These are phyloP conservation scores for Tragulus kanchil DNA, from an alignment of 2,113 vertebrate species.

Conservation along the genomic window DNA sequence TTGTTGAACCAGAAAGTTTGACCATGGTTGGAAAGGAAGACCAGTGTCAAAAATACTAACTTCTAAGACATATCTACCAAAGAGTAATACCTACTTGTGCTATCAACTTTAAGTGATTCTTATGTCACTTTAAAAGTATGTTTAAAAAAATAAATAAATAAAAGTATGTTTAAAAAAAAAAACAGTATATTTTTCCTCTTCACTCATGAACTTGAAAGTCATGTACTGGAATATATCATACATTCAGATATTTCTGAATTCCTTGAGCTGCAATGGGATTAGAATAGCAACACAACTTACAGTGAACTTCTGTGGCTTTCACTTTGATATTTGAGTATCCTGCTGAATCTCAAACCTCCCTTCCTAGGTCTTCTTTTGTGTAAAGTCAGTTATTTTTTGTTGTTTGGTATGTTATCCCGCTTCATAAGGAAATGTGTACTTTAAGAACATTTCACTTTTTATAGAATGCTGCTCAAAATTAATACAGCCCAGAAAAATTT, in stretches of 20 bases:
- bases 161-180: too few species aligned
- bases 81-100: not conserved
- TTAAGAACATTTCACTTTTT: conserved; percentile 12
- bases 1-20: conserved; percentile 42
- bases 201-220: conserved; percentile 44
- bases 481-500: conserved; percentile 52
- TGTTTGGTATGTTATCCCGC: not conserved
- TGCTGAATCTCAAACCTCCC: not conserved
- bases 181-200: not conserved
- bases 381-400: not conserved
- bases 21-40: not conserved
- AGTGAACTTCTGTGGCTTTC: not conserved
- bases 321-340: not conserved
- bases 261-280: not conserved
- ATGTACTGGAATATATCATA: not conserved
- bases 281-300: not conserved
- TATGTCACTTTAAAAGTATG: not conserved
- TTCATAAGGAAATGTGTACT: not conserved
- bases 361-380: conserved; percentile 8
- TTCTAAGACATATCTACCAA: conserved; percentile 42
- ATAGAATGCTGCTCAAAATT: not conserved
- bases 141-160: too few species aligned
- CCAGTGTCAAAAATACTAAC: conserved; percentile 24
- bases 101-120: conserved; percentile 56
- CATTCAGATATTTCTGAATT: conserved; percentile 31